A percentile compares a stretch with the other conserved stretches of the same genome.
Evolutionary conservation across 1,140 invertebrate species (phyloP).

Genomic region (Bombyx mori): ASM3026992v2 NC_085107.1:9971501-9972000

Average conservation of each 20-base stretch:
- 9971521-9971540: conserved; percentile 27
- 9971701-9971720: conserved; percentile 55
- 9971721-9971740: conserved; percentile 50
- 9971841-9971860: conserved; percentile 64
- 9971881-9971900: conserved; percentile 51
- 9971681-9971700: conserved; percentile 64
- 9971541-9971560: conserved; percentile 25
- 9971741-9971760: conserved; percentile 50
- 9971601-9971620: conserved; percentile 60
- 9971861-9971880: conserved; percentile 64
- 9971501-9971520: conserved; percentile 67
- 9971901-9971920: conserved; percentile 22
- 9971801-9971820: conserved; percentile 65
- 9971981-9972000: conserved; percentile 1
- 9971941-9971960: conserved; percentile 37
- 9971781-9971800: conserved; percentile 42
- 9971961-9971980: conserved; percentile 50
- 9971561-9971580: conserved; percentile 54
- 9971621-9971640: conserved; percentile 56
- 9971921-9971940: conserved; percentile 44
- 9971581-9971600: conserved; percentile 56
- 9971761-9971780: conserved; percentile 39
- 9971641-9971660: conserved; percentile 27
- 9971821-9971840: conserved; percentile 69
- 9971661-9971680: conserved; percentile 30